phyloP scores from a whole-genome alignment of 2,113 vertebrate genomes.

The Alectura lathami region DNA sequence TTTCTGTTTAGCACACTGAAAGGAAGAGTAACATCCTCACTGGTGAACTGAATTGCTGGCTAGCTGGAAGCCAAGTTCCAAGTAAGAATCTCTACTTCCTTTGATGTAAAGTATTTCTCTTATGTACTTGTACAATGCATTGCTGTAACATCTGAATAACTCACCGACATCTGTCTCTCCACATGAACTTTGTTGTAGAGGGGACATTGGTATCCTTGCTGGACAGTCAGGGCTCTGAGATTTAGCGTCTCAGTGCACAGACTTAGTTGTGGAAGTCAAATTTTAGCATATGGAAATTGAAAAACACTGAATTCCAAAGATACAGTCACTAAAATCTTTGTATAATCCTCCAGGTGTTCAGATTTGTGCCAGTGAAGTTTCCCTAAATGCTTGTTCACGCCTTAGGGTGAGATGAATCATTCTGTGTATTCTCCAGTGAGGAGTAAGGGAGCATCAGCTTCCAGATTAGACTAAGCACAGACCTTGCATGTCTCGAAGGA shows the following conservation, averaged over 20 bases:
- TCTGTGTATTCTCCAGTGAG: not conserved
- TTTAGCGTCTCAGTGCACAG: not conserved
- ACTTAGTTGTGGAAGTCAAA: not conserved
- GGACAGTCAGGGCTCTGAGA: not conserved
- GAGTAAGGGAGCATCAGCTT: not conserved
- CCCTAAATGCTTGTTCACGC: not conserved
- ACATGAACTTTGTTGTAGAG: not conserved
- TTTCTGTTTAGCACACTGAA: not conserved
- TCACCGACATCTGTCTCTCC: not conserved
- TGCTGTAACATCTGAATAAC: not conserved
- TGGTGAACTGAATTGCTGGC: not conserved
- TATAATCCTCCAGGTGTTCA: not conserved
- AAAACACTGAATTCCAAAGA: not conserved
- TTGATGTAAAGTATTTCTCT: not conserved
- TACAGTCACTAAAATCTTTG: not conserved
- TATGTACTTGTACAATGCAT: not conserved
- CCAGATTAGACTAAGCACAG: not conserved
- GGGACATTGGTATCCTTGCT: not conserved
- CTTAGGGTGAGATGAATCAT: not conserved
- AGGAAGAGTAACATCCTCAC: not conserved
- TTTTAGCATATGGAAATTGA: not conserved
- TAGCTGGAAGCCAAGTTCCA: not conserved
- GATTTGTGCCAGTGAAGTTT: not conserved
- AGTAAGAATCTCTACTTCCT: not conserved
- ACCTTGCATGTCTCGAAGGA: not conserved